Percentiles rank a stretch among this genome's conserved stretches.
phyloP scores from a whole-genome alignment of 2,888 invertebrate genomes.

The Diarsia mendica region DNA sequence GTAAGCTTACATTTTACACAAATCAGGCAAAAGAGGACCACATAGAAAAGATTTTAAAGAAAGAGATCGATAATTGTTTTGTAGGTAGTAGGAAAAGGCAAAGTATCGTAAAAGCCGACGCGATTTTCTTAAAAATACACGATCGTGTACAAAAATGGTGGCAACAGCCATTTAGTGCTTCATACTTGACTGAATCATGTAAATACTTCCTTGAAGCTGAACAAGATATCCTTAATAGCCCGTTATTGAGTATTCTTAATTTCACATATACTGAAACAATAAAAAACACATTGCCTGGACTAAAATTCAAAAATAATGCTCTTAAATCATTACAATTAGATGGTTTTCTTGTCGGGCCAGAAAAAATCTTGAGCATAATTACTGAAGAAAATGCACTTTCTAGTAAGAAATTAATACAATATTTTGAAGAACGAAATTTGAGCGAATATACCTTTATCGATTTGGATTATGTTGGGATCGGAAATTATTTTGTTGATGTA shows the following conservation, averaged over 20 bases:
- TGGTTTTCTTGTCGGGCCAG: slow-evolving; percentile 18
- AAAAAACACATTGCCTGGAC: slow-evolving; percentile 3
- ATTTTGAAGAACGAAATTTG: slow-evolving; percentile 27
- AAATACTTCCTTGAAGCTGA: slow-evolving; percentile 41
- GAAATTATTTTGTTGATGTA: slow-evolving; percentile 42
- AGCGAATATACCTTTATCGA: slow-evolving; percentile 38
- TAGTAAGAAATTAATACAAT: slow-evolving; percentile 50
- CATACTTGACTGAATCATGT: slow-evolving; percentile 54
- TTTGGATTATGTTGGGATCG: slow-evolving; percentile 32
- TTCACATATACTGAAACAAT: slow-evolving; percentile 30
- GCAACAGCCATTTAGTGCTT: slow-evolving; percentile 37
- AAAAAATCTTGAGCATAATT: slow-evolving; percentile 22
- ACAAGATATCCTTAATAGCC: slow-evolving; percentile 31
- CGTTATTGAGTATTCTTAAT: slow-evolving; percentile 40
- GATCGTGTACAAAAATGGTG: slow-evolving; percentile 66
- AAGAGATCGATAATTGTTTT: slow-evolving; percentile 48
- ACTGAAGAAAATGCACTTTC: slow-evolving; percentile 44
- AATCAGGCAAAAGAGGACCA: slow-evolving; percentile 63
- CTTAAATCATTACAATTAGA: slow-evolving; percentile 22
- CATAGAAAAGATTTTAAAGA: slow-evolving; percentile 56
- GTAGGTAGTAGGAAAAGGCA: slow-evolving; percentile 9
- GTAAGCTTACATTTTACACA: slow-evolving; percentile 58
- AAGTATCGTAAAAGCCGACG: slow-evolving; percentile 43
- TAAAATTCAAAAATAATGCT: slow-evolving; percentile 32
- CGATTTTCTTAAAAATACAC: slow-evolving; percentile 59